Percentiles rank a stretch among this genome's conserved stretches.
These are phyloP conservation scores for Holothuria glaberrima DNA, from an alignment of 35 echinoderm and acorn worm genomes.

Conservation along the genomic window DNA sequence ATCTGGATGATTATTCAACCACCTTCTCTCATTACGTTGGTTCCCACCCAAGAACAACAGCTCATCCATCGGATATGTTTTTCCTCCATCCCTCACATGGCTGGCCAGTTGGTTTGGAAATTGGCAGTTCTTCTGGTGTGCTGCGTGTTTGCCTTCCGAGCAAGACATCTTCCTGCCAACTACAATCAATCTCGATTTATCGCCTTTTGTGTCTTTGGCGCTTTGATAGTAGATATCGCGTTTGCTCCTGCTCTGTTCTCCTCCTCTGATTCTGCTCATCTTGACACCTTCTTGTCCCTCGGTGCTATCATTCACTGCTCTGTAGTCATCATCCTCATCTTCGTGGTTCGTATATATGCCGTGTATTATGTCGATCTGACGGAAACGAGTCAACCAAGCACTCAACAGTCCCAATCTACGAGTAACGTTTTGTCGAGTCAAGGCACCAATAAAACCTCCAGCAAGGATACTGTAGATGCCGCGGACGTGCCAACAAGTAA, in stretches of 20 bases:
- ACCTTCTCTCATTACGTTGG: not conserved
- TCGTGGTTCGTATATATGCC: not conserved
- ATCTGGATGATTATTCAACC: not conserved
- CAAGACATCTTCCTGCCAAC: constrained; percentile 62
- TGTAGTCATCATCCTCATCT: not conserved
- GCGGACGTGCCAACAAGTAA: too few relatives aligned
- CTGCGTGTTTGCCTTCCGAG: constrained; percentile 64
- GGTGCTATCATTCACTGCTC: not conserved
- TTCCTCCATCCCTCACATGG: not conserved
- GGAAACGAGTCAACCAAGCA: too few relatives aligned
- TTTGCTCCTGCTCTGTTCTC: constrained; percentile 18
- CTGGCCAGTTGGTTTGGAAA: constrained; percentile 21
- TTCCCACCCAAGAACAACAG: not conserved
- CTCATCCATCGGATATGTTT: not conserved
- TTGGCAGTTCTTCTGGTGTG: constrained; percentile 42
- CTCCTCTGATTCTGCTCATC: not conserved
- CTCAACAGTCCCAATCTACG: too few relatives aligned
- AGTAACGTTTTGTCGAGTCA: too few relatives aligned
- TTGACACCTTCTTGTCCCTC: not conserved
- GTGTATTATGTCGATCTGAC: not conserved
- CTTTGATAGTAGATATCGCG: constrained; percentile 49
- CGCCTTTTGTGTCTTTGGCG: constrained; percentile 62
- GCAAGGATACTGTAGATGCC: too few relatives aligned
- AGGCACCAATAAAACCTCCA: too few relatives aligned
- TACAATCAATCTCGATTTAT: constrained; percentile 77